phyloP scores from a whole-genome alignment of 2,888 invertebrate genomes.

The Caenorhabditis sp. region DNA sequence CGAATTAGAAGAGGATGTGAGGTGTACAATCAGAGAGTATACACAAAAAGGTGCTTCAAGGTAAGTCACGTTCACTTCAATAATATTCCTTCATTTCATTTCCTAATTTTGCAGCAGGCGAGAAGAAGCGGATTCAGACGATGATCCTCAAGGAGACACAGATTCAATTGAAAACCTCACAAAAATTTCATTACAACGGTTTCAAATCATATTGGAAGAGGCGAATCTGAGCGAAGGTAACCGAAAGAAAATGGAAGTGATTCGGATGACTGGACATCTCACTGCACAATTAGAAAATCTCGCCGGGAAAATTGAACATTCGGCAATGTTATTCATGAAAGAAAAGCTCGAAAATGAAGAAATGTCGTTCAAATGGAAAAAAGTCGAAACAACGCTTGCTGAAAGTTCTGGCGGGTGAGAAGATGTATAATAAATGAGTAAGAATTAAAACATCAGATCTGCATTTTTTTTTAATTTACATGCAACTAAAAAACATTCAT shows the following conservation, averaged over 20 bases:
- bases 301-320: background rate
- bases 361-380: background rate
- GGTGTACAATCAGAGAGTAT: background rate
- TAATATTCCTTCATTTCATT: no score
- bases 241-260: background rate
- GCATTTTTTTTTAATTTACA: no score
- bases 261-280: background rate
- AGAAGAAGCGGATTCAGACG: background rate
- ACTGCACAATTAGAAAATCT: background rate
- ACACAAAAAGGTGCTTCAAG: background rate
- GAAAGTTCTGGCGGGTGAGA: background rate
- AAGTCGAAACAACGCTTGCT: background rate
- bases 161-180: background rate
- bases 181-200: background rate
- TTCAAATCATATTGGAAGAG: background rate
- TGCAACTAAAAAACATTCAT: no score
- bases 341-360: background rate
- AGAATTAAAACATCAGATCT: no score
- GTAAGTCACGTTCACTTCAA: no score
- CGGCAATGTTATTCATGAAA: background rate
- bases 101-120: background rate
- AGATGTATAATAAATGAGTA: no score
- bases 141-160: background rate
- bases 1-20: background rate
- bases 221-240: background rate